These are phyloP conservation scores for Megathymus violae DNA, from an alignment of 1,140 invertebrate genomes.

Conservation along the genomic window DNA sequence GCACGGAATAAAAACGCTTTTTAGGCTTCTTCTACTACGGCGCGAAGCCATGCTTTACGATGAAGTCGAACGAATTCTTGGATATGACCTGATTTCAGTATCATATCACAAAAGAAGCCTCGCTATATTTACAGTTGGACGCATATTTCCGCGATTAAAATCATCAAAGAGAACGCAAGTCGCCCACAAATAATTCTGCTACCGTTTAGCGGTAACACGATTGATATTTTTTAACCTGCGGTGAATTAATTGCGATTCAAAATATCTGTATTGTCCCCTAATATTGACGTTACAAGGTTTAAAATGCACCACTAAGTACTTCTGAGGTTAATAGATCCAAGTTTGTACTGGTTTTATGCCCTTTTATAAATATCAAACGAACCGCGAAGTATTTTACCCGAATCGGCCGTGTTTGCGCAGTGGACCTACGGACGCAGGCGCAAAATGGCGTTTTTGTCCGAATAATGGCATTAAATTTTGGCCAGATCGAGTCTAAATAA, in stretches of 20 bases:
- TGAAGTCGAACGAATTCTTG: slow-evolving; percentile 15
- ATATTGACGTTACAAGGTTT: slow-evolving; percentile 31
- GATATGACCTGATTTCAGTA: slow-evolving; percentile 22
- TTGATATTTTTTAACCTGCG: slow-evolving; percentile 61
- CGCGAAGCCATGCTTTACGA: not conserved
- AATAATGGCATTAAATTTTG: slow-evolving; percentile 76
- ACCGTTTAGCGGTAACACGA: slow-evolving; percentile 70
- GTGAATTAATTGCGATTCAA: slow-evolving; percentile 15
- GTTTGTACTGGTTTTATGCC: slow-evolving; percentile 50
- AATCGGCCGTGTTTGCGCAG: slow-evolving; percentile 72
- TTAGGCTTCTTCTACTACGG: slow-evolving; percentile 15
- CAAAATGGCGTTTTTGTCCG: slow-evolving; percentile 56
- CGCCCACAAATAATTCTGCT: slow-evolving; percentile 72
- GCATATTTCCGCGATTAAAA: slow-evolving; percentile 37
- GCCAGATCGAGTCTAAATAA: slow-evolving; percentile 68
- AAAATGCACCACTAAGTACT: slow-evolving; percentile 28
- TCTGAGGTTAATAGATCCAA: slow-evolving; percentile 17
- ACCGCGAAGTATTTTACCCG: slow-evolving; percentile 71
- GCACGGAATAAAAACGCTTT: slow-evolving; percentile 13
- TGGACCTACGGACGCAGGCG: slow-evolving; percentile 59
- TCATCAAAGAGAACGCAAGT: slow-evolving; percentile 54
- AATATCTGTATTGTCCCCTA: slow-evolving; percentile 29
- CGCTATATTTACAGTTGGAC: slow-evolving; percentile 3
- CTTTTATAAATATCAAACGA: slow-evolving; percentile 69
- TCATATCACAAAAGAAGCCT: slow-evolving; percentile 13